These are phyloP conservation scores for Macaria liturata DNA, from an alignment of 2,888 invertebrate species.

Conservation along the genomic window DNA sequence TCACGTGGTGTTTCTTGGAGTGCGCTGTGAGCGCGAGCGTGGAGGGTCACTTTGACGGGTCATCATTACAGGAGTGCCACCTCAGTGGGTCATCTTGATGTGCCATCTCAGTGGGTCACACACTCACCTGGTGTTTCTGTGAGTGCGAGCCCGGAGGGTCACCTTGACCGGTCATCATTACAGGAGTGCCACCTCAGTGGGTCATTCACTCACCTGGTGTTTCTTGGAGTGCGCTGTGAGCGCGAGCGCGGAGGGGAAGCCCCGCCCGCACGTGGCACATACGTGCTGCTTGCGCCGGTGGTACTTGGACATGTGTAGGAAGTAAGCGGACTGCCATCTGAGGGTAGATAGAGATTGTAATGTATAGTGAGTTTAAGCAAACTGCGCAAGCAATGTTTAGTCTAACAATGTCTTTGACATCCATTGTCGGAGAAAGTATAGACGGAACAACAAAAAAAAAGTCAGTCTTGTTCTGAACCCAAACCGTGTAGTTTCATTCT, in stretches of 20 bases:
- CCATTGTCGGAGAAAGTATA: too few relatives aligned
- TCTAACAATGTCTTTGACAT: too few relatives aligned
- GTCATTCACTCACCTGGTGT: neutral
- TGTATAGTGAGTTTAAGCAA: neutral
- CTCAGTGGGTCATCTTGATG: too few relatives aligned
- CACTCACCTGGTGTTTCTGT: neutral
- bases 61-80: too few relatives aligned
- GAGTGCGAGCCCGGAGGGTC: neutral
- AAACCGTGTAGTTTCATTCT: too few relatives aligned
- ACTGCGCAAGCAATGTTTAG: too few relatives aligned
- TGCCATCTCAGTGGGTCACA: too few relatives aligned
- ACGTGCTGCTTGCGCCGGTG: neutral
- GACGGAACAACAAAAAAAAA: too few relatives aligned
- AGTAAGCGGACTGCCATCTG: neutral
- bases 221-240: neutral
- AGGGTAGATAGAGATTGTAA: neutral
- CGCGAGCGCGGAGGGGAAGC: neutral
- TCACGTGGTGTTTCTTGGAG: neutral
- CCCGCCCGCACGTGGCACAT: slow-evolving; percentile 1
- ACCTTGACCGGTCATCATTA: too few relatives aligned
- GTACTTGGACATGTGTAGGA: neutral
- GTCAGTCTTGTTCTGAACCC: too few relatives aligned
- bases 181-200: too few relatives aligned
- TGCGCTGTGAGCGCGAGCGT: neutral
- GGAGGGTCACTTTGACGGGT: neutral